Evolutionary conservation across 2,797 vertebrate species (phyloP), one percentile per base, ranked within the genome.

Genomic region (Takifugu rubripes): DNA sequence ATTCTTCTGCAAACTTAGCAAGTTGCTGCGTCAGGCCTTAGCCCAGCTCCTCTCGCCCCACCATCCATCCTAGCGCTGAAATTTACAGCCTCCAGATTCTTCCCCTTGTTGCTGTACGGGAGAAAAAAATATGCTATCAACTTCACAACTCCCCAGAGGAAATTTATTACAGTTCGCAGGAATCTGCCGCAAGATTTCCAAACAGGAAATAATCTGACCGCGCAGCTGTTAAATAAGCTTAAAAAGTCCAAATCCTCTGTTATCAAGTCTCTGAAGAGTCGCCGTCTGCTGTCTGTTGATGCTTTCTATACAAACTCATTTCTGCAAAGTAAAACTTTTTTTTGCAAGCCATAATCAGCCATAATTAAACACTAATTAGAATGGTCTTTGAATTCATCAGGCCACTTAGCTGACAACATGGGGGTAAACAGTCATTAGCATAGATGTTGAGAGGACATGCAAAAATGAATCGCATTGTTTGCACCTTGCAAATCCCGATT

Each of bases 341-440:
- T 65, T 61, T 27, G 3, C 51, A n/a, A 68, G 5, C 47, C 33
- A 8, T 46, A 21, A 7, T n/a, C 16, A 46, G 44, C 10, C 17
- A 57, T 31, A 50, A 64, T 75, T 70, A 9, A 79, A 58, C 26
- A 47, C 52, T 81, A 71, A 83, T 81, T 75, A 71, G 21, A 69
- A 25, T 6, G 64, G 68, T 63, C 60, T 72, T 67, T 67, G 63
- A 69, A 74, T 72, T 56, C 33, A 60, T 78, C 51, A 60, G 55
- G 59, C 67, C 43, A 62, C 58, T 77, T 64, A 72, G 56, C 59
- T 54, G 46, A n/a, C 72, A 66, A 42, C 68, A 56, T 70, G 43
- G 55, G 63, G 66, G 64, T 62, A 75, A 79, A 78, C 77, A 74
- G 52, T 66, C 52, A 68, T 83, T 74, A 60, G 54, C 55, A 51